These are phyloP conservation scores for Melanostoma mellinum DNA, from an alignment of 2,888 invertebrate genomes.

Conservation along the genomic window DNA sequence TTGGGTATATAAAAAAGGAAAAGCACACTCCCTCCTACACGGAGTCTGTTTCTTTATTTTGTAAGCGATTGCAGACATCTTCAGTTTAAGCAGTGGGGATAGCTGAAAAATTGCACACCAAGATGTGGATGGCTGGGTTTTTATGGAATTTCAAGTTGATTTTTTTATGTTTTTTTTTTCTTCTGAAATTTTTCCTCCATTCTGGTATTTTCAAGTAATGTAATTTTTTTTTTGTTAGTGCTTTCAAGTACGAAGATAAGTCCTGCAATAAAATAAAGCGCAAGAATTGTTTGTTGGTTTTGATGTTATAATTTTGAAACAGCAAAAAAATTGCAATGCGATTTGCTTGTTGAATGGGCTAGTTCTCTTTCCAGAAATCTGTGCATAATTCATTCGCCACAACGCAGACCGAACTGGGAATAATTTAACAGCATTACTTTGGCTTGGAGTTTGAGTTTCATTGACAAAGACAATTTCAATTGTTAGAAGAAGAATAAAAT, in stretches of 20 bases:
- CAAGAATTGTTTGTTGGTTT: conserved; percentile 3
- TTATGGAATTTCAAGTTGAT: conserved; percentile 46
- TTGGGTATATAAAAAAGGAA: conserved; percentile 33
- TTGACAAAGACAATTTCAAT: too few species aligned
- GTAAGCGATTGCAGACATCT: conserved; percentile 62
- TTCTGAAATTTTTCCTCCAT: conserved; percentile 17
- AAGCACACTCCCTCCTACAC: not conserved
- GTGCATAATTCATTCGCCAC: too few species aligned
- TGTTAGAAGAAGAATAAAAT: too few species aligned
- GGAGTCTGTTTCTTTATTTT: conserved; percentile 37
- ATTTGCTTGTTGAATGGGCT: too few species aligned
- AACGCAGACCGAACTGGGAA: too few species aligned
- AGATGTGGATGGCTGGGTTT: conserved; percentile 61
- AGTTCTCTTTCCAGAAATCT: too few species aligned
- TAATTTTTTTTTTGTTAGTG: conserved; percentile 8
- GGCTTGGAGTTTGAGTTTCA: too few species aligned
- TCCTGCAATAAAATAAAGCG: conserved; percentile 5
- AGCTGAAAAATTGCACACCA: conserved; percentile 57
- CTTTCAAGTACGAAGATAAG: conserved; percentile 22
- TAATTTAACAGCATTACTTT: too few species aligned
- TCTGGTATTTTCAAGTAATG: conserved; percentile 13
- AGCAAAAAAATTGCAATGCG: too few species aligned
- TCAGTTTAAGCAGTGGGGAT: conserved; percentile 21
- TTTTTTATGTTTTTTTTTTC: conserved; percentile 23
- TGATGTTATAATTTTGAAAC: not conserved